These are phyloP conservation scores for Erithacus rubecula DNA, from an alignment of 2,797 vertebrate species.

Conservation along the genomic window DNA sequence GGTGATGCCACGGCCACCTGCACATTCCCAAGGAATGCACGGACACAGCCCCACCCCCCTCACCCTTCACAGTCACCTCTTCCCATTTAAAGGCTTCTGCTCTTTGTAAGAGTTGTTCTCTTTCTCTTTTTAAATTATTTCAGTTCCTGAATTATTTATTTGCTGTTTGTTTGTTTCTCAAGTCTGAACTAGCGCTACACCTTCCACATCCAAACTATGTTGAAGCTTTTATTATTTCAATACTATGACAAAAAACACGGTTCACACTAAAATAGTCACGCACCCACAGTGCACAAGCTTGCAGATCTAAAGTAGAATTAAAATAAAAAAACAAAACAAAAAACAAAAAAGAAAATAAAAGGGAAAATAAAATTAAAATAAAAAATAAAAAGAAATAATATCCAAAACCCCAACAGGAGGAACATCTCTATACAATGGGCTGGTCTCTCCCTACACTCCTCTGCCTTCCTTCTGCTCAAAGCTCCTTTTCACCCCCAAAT, in stretches of 20 bases:
- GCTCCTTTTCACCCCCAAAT: conserved; percentile 22
- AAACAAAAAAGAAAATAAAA: background rate
- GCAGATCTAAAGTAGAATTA: conserved; percentile 87
- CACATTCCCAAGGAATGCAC: too few species aligned
- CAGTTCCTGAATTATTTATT: conserved; percentile 69
- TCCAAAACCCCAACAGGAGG: conserved; percentile 39
- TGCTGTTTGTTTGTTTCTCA: background rate
- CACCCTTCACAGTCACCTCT: conserved; percentile 48
- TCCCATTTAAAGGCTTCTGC: conserved; percentile 72
- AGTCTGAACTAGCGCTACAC: conserved; percentile 86
- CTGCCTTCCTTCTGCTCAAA: conserved; percentile 24
- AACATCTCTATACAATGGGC: conserved; percentile 76
- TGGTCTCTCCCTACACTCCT: conserved; percentile 64
- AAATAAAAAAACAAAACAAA: too few species aligned
- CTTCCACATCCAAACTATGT: conserved; percentile 93
- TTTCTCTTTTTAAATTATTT: background rate
- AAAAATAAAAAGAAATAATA: background rate
- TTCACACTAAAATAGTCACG: conserved; percentile 93
- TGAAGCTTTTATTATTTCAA: conserved; percentile 85
- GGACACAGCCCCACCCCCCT: background rate
- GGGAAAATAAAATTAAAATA: background rate
- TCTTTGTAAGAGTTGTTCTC: conserved; percentile 66
- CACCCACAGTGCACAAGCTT: conserved; percentile 98
- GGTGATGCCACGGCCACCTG: conserved; percentile 23
- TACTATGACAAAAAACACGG: conserved; percentile 92